Conservation (phyloP, 2,888 invertebrate genomes). For the Andrena minutula region DNA sequence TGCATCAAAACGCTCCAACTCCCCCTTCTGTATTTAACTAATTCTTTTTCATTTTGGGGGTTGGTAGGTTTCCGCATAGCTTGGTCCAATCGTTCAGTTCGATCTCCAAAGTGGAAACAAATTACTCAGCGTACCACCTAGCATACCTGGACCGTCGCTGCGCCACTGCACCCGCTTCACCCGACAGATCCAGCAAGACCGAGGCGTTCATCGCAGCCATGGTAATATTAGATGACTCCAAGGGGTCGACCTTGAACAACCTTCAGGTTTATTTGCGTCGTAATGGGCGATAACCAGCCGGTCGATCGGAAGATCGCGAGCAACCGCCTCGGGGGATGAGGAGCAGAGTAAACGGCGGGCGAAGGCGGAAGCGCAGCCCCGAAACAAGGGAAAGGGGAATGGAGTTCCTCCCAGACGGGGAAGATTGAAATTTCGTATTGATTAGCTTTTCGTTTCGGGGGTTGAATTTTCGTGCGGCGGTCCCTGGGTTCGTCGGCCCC, state of each 20-base stretch:
- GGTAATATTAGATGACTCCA: neutral
- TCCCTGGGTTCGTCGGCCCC: conserved; percentile 54
- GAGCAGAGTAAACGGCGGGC: conserved; percentile 1
- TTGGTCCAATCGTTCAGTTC: too few species aligned
- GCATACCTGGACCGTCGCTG: too few species aligned
- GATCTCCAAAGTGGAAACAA: too few species aligned
- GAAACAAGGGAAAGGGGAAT: conserved; percentile 33
- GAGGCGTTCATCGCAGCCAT: too few species aligned
- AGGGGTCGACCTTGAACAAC: conserved; percentile 26
- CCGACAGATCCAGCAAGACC: too few species aligned
- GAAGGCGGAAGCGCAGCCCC: conserved; percentile 40
- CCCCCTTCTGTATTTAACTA: too few species aligned
- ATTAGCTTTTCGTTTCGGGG: conserved; percentile 58
- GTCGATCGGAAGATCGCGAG: neutral
- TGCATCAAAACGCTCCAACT: too few species aligned
- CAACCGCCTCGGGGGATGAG: neutral
- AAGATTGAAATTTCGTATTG: conserved; percentile 74
- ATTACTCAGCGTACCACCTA: too few species aligned
- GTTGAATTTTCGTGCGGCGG: conserved; percentile 56
- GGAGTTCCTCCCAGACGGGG: conserved; percentile 40
- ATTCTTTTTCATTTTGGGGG: too few species aligned
- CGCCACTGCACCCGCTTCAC: too few species aligned
- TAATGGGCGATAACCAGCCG: conserved; percentile 23
- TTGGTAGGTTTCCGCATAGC: too few species aligned
- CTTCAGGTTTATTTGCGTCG: conserved; percentile 34